These are phyloP conservation scores for Papilio polytes DNA, from an alignment of 1,140 invertebrate genomes.

Conservation along the genomic window DNA sequence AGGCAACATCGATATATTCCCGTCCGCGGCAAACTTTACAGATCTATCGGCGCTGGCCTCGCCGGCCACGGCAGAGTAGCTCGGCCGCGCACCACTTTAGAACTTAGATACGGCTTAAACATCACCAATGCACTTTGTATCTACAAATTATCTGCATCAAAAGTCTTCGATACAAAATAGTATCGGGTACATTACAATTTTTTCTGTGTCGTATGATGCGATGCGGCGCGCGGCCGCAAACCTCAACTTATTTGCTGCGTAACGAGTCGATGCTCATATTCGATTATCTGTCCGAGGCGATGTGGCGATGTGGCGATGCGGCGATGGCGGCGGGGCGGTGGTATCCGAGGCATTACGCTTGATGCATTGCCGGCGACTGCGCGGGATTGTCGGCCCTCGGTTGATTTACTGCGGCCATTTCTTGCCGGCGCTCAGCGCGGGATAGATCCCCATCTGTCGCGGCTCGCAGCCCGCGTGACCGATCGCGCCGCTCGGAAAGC, in stretches of 20 bases:
- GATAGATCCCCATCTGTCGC: conserved; percentile 78
- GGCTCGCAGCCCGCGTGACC: conserved; percentile 72
- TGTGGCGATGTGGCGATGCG: conserved; percentile 32
- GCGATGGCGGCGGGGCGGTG: conserved; percentile 37
- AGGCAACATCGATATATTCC: conserved; percentile 83
- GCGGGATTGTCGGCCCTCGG: conserved; percentile 76
- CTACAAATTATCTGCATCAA: neutral
- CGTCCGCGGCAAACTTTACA: conserved; percentile 83
- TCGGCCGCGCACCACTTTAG: conserved; percentile 53
- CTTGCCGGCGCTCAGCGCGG: conserved; percentile 78
- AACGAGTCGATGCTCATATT: conserved; percentile 82
- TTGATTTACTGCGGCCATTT: conserved; percentile 81
- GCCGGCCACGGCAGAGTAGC: conserved; percentile 58
- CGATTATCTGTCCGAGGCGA: conserved; percentile 78
- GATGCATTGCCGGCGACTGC: conserved; percentile 81
- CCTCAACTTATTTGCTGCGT: conserved; percentile 81
- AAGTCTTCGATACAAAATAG: conserved; percentile 50
- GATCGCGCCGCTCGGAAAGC: conserved; percentile 75
- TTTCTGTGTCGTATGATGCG: conserved; percentile 61
- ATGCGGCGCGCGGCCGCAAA: conserved; percentile 51
- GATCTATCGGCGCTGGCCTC: conserved; percentile 75
- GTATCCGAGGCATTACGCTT: conserved; percentile 82
- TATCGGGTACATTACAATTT: conserved; percentile 46
- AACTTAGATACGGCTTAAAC: conserved; percentile 53
- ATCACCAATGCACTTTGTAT: conserved; percentile 15